A percentile compares a stretch with the other conserved stretches of the same genome.
phyloP scores from a whole-genome alignment of 2,888 invertebrate genomes.

The Luperina testacea region DNA sequence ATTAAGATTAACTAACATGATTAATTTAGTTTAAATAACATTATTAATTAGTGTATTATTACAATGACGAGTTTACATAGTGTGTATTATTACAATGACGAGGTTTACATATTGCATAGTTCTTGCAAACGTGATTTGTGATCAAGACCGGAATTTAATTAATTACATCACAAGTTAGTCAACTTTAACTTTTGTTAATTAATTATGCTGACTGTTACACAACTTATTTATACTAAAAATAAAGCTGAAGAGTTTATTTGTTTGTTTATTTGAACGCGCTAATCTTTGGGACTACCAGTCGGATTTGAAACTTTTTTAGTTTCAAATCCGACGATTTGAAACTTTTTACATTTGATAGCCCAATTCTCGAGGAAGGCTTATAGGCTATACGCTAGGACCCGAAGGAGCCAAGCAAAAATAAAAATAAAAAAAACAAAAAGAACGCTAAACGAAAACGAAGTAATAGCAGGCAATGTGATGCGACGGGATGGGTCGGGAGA shows the following conservation, averaged over 20 bases:
- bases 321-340: neutral
- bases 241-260: neutral
- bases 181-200: neutral
- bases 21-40: conserved; percentile 1
- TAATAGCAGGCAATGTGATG: neutral
- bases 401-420: neutral
- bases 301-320: neutral
- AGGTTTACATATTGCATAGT: conserved; percentile 4
- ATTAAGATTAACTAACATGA: neutral
- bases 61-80: conserved; percentile 22
- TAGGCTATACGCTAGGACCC: neutral
- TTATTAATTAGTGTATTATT: neutral
- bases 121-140: conserved; percentile 15
- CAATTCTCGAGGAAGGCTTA: neutral
- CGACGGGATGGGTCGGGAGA: neutral
- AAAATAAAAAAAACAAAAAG: neutral
- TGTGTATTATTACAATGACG: conserved; percentile 9
- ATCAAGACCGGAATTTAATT: conserved; percentile 14
- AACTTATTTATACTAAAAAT: neutral
- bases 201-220: neutral
- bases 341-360: neutral
- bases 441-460: neutral
- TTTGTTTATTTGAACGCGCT: neutral
- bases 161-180: neutral
- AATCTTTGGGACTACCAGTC: neutral